phyloP scores from a whole-genome alignment of 2,797 vertebrate species.

The Pyrocephalus nanus region DNA sequence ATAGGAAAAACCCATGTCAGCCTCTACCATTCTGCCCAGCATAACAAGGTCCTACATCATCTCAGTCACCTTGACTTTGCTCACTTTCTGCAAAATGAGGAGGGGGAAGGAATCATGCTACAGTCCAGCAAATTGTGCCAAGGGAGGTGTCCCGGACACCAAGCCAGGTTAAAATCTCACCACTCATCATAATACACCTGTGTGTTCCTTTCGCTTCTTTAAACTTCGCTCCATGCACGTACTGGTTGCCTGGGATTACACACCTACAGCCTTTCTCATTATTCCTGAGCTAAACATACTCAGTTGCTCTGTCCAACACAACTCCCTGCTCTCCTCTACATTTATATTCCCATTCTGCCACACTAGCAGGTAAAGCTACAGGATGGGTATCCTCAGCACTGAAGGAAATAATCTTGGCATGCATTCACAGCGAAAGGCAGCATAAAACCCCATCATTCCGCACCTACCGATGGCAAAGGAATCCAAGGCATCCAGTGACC shows the following conservation, averaged over 20 bases:
- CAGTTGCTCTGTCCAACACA: neutral
- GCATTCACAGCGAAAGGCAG: neutral
- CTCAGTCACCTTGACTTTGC: neutral
- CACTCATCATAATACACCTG: neutral
- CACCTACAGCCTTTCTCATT: neutral
- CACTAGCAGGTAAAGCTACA: neutral
- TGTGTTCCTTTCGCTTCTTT: neutral
- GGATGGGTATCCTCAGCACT: neutral
- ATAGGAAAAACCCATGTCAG: neutral
- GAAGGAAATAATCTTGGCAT: neutral
- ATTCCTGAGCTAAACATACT: neutral
- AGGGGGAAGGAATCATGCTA: neutral
- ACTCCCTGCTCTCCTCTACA: neutral
- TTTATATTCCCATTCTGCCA: neutral
- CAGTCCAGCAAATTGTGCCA: neutral
- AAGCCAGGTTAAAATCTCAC: neutral
- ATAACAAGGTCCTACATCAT: neutral
- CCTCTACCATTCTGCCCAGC: neutral
- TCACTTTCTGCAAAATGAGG: neutral
- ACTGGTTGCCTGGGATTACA: neutral
- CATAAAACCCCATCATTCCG: neutral
- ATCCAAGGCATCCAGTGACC: slow-evolving; percentile 84
- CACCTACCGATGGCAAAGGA: slow-evolving; percentile 81
- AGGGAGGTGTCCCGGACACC: neutral
- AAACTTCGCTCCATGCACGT: neutral